A percentile compares a stretch with the other conserved stretches of the same genome.
Conservation (phyloP, 2,797 vertebrate species). For the Huso huso region DNA sequence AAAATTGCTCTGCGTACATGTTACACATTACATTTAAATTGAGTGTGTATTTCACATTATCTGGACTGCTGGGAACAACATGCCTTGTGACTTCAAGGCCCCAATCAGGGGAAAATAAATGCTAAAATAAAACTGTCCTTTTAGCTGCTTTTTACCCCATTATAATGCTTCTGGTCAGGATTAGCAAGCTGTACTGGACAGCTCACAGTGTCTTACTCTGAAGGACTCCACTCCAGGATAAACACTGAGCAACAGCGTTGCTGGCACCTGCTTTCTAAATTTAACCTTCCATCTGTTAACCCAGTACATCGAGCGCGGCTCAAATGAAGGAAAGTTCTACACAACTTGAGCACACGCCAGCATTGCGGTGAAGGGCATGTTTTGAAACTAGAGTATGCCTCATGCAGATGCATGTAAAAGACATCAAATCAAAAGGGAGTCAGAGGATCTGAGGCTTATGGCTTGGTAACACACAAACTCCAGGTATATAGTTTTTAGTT, state of each 20-base stretch:
- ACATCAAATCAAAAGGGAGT: neutral
- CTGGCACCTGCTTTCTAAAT: conserved; percentile 40
- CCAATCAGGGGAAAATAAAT: no score
- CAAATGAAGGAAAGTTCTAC: conserved; percentile 26
- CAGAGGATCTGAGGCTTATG: no score
- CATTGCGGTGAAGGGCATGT: conserved; percentile 21
- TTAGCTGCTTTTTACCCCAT: no score
- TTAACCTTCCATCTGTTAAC: conserved; percentile 35
- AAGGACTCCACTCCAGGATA: conserved; percentile 26
- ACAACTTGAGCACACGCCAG: conserved; percentile 17
- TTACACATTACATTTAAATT: no score
- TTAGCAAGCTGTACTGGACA: conserved; percentile 15
- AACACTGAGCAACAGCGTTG: conserved; percentile 23
- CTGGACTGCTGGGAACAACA: no score
- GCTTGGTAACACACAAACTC: no score
- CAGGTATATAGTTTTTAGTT: no score
- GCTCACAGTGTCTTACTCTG: conserved; percentile 25
- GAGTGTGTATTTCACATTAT: no score
- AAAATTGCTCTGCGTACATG: no score
- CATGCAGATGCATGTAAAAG: conserved; percentile 12
- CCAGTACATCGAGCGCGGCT: conserved; percentile 35
- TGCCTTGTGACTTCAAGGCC: no score
- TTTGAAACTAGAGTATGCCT: conserved; percentile 30
- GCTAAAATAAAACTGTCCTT: no score
- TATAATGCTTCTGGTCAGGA: conserved; percentile 8